Conservation (phyloP, 2,888 invertebrate genomes). For the Volucella inanis region DNA sequence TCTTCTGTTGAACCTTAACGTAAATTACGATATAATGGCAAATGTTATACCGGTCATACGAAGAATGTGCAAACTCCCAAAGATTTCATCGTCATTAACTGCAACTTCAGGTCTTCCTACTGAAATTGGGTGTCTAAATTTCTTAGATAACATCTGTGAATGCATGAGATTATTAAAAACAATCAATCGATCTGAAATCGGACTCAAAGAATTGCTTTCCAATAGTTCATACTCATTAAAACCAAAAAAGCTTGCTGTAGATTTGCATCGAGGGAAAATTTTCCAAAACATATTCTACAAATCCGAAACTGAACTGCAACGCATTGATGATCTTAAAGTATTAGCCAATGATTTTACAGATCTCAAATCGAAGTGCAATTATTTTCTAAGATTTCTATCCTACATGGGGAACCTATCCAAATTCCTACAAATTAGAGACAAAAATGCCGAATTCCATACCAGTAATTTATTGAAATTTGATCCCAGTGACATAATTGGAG, state of each 20-base stretch:
- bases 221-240: slow-evolving; percentile 78
- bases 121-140: slow-evolving; percentile 79
- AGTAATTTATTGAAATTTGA: slow-evolving; percentile 79
- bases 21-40: slow-evolving; percentile 81
- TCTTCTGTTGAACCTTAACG: slow-evolving; percentile 80
- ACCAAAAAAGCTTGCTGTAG: slow-evolving; percentile 77
- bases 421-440: slow-evolving; percentile 81
- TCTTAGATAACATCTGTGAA: slow-evolving; percentile 80
- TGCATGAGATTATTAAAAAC: slow-evolving; percentile 79
- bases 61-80: slow-evolving; percentile 77
- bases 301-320: slow-evolving; percentile 76
- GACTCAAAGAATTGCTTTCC: slow-evolving; percentile 78
- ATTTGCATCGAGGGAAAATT: slow-evolving; percentile 79
- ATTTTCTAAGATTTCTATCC: slow-evolving; percentile 80
- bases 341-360: slow-evolving; percentile 79
- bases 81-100: slow-evolving; percentile 54
- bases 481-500: slow-evolving; percentile 86
- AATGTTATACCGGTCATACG: slow-evolving; percentile 80
- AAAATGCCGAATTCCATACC: slow-evolving; percentile 78
- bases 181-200: slow-evolving; percentile 44
- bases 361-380: slow-evolving; percentile 80
- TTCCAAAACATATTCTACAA: slow-evolving; percentile 78
- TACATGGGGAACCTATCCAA: slow-evolving; percentile 80
- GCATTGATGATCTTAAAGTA: slow-evolving; percentile 79
- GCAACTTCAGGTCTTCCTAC: slow-evolving; percentile 70